Percentiles rank a stretch among this genome's conserved stretches.
These are phyloP conservation scores for Boloria selene DNA, from an alignment of 2,888 invertebrate genomes.

Conservation along the genomic window DNA sequence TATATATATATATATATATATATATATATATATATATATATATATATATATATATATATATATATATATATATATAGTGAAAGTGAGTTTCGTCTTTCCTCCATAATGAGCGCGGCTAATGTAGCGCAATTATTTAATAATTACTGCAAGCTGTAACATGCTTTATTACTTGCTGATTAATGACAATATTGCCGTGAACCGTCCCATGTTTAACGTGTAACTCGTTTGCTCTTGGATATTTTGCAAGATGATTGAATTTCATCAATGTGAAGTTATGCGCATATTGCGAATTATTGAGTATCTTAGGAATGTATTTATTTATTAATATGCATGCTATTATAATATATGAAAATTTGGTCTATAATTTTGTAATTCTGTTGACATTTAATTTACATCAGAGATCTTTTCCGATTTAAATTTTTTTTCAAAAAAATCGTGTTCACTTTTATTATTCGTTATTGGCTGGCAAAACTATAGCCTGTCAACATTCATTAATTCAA, in stretches of 20 bases:
- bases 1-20: no score
- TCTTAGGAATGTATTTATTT: conserved; percentile 13
- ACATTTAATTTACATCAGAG: no score
- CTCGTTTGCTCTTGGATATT: conserved; percentile 10
- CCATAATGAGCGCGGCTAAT: conserved; percentile 26
- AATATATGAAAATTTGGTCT: neutral
- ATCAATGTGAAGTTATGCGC: conserved; percentile 21
- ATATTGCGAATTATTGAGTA: neutral
- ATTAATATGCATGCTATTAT: neutral
- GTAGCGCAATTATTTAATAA: conserved; percentile 14
- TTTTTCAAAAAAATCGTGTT: no score
- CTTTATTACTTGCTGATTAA: conserved; percentile 13
- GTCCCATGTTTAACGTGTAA: conserved; percentile 9
- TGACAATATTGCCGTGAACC: conserved; percentile 22
- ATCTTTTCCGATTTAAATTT: no score
- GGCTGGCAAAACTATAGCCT: no score
- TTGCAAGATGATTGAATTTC: conserved; percentile 29
- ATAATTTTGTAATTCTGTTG: no score
- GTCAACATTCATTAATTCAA: no score
- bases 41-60: no score
- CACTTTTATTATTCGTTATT: no score
- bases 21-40: no score
- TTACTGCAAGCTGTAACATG: conserved; percentile 17
- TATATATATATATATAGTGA: conserved; percentile 20
- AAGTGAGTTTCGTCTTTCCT: conserved; percentile 27